phyloP scores from a whole-genome alignment of 2,113 vertebrate genomes.

The Trogon surrucura region DNA sequence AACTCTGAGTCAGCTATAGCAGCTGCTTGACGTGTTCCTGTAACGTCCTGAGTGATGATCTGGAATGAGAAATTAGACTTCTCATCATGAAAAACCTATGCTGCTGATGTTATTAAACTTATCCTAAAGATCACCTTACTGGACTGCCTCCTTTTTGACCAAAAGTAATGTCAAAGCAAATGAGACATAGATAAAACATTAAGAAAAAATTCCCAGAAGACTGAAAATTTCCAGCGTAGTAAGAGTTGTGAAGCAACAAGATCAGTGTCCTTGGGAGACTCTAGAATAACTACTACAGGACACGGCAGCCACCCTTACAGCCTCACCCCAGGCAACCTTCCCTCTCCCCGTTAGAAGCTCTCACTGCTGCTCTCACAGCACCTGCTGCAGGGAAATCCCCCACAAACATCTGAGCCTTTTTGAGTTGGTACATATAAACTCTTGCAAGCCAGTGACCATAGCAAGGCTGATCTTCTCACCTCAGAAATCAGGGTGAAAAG shows the following conservation, averaged over 20 bases:
- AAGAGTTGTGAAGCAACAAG: neutral
- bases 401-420: neutral
- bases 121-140: neutral
- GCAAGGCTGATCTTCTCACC: neutral
- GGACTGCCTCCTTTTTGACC: neutral
- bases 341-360: neutral
- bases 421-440: neutral
- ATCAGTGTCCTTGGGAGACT: neutral
- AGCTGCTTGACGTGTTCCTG: neutral
- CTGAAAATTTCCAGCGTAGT: neutral
- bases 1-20: neutral
- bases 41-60: neutral
- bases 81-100: neutral
- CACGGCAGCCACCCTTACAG: neutral
- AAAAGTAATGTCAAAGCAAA: neutral
- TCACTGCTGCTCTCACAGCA: neutral
- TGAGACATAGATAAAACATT: neutral
- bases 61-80: neutral
- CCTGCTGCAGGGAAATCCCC: neutral
- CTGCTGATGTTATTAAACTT: neutral
- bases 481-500: neutral
- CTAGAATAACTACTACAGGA: neutral
- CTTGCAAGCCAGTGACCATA: neutral
- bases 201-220: neutral
- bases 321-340: neutral